These are phyloP conservation scores for Apocrypta bakeri DNA, from an alignment of 1,140 invertebrate genomes.

Conservation along the genomic window DNA sequence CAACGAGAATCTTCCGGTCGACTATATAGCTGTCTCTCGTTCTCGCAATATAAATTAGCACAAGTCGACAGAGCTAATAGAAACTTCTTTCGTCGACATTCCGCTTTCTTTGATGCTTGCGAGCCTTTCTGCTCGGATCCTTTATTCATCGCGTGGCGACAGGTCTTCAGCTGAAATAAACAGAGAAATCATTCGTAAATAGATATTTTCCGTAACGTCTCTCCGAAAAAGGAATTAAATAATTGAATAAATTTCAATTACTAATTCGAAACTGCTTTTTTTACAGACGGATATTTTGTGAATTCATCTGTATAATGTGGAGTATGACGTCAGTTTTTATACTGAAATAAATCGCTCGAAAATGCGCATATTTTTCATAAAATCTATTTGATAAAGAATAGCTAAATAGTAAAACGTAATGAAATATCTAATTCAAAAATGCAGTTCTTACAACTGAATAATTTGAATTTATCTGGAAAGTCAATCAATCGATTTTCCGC, in stretches of 20 bases:
- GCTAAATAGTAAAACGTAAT: no score
- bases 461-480: not conserved
- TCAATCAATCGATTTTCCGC: not conserved
- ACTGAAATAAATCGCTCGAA: no score
- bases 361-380: no score
- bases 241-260: constrained; percentile 23
- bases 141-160: not conserved
- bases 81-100: constrained; percentile 21
- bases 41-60: constrained; percentile 39
- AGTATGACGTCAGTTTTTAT: no score
- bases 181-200: not conserved
- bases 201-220: not conserved
- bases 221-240: constrained; percentile 12
- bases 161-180: not conserved
- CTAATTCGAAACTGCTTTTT: no score
- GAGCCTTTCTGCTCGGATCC: not conserved
- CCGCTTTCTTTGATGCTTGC: constrained; percentile 10
- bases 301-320: no score
- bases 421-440: no score
- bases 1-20: constrained; percentile 9
- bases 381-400: no score
- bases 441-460: no score
- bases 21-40: not conserved
- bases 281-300: no score
- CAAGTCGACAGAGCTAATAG: constrained; percentile 36